Base-by-base conservation (phyloP, 2,797 vertebrate genomes). In the Leucoraja ocellata region DNA sequence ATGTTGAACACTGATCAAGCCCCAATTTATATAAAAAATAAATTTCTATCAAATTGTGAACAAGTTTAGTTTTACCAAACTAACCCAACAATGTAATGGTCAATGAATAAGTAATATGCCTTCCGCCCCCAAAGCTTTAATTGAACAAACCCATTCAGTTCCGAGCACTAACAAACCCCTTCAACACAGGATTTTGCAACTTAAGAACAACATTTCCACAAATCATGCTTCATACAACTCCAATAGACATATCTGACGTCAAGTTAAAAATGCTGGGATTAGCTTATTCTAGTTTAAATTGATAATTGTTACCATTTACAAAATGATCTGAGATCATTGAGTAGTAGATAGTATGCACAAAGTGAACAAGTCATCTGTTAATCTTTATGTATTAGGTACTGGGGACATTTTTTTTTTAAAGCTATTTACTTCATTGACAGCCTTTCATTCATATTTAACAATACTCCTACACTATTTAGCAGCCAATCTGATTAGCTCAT, bases 241-340 rank as follows among this genome's bases (percentile, higher is more conserved):
- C 32, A 32, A 68, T 18, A 14, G 25, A 58, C 54, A 61, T 58
- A 46, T 58, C 61, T 61, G 25, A 28, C 63, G 46, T 32, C 11
- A 65, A 88, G 65, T 65, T 88, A 65, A 88, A 32, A 65, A 88
- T 68, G 84, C 4, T 10, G 14, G 65, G 32, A 65, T 1, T n/a
- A 11, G 39, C 8, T 83, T 9, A 61, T 83, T 58, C 23, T 61
- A 54, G 54, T 83, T 83, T 23, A 58, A 61, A 25, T 14, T 58
- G 54, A 83, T 58, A 25, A 25, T 25, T 25, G 28, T 88, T n/a
- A 68, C n/a, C 18, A 68, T 88, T 88, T 65, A 88, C 65, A 16
- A 65, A 86, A 84, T 88, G 7, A 88, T 65, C 36, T 88, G n/a
- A 88, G 21, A 88, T 65, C 36, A 68, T n/a, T 68, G n/a, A 63